Conservation (phyloP, 1,140 invertebrate genomes). For the Heterodera schachtii region DNA sequence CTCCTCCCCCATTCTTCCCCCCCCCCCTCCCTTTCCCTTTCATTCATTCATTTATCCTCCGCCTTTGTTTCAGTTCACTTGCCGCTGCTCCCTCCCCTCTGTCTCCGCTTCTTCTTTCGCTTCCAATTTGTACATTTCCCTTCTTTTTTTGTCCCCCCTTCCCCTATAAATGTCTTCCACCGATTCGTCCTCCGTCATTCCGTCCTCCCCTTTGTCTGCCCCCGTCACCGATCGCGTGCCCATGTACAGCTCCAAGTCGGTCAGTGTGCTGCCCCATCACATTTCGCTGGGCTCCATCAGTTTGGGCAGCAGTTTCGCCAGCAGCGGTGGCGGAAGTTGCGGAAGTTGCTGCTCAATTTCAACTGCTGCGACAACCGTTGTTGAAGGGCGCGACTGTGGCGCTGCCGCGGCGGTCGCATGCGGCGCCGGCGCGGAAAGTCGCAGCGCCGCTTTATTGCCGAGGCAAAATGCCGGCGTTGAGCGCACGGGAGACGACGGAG, state of each 20-base stretch:
- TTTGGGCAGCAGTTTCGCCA: slow-evolving; percentile 26
- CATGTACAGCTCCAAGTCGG: slow-evolving; percentile 9
- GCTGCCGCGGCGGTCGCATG: background rate
- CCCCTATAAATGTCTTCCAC: background rate
- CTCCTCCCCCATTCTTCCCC: background rate
- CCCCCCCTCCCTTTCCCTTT: background rate
- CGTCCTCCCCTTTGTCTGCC: background rate
- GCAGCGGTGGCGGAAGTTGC: slow-evolving; percentile 25
- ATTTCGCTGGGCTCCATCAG: slow-evolving; percentile 18
- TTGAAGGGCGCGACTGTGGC: background rate
- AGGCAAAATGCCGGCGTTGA: background rate
- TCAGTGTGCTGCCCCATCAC: slow-evolving; percentile 7
- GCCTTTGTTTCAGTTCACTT: background rate
- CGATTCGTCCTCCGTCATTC: background rate
- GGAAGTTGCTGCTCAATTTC: slow-evolving; percentile 14
- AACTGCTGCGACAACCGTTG: background rate
- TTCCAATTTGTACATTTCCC: slow-evolving; percentile 17
- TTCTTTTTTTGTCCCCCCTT: background rate
- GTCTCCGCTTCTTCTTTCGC: background rate
- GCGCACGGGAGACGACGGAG: background rate
- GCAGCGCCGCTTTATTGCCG: background rate
- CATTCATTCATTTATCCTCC: background rate
- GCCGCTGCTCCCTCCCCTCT: background rate
- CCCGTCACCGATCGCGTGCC: background rate
- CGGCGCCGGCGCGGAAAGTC: background rate